Evolutionary conservation across 2,797 vertebrate species (phyloP).

Genomic region (Lutjanus campechanus): DNA sequence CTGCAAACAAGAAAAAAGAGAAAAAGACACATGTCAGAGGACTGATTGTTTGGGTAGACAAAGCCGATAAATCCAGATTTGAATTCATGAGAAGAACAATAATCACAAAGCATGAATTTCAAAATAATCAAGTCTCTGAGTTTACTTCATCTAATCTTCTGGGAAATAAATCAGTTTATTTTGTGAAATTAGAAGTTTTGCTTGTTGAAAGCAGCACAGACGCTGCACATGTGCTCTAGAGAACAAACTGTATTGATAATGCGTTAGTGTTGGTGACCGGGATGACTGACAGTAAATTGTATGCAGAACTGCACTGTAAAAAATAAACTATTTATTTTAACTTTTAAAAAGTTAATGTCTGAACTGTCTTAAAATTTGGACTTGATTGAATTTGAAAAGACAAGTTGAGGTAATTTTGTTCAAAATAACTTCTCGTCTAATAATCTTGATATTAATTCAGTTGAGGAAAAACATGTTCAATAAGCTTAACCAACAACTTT

Average conservation of each 20-base stretch:
- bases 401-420: too few species aligned
- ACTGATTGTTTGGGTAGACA: constrained; percentile 27
- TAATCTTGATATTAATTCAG: too few species aligned
- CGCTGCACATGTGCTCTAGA: not conserved
- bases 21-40: not conserved
- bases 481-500: too few species aligned
- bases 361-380: too few species aligned
- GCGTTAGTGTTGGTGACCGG: not conserved
- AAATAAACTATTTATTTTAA: too few species aligned
- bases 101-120: constrained; percentile 19
- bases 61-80: constrained; percentile 28
- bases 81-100: constrained; percentile 33
- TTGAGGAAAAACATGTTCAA: too few species aligned
- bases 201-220: not conserved
- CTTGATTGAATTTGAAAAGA: too few species aligned
- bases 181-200: constrained; percentile 25
- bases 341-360: too few species aligned
- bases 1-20: constrained; percentile 7
- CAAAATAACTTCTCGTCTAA: too few species aligned
- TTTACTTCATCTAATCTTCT: constrained; percentile 19
- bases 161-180: constrained; percentile 1
- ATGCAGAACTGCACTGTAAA: too few species aligned
- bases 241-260: not conserved
- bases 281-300: not conserved
- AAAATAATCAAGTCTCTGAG: not conserved